Evolutionary conservation across 2,797 vertebrate species (phyloP).

Genomic region (Coregonus sp.): DNA sequence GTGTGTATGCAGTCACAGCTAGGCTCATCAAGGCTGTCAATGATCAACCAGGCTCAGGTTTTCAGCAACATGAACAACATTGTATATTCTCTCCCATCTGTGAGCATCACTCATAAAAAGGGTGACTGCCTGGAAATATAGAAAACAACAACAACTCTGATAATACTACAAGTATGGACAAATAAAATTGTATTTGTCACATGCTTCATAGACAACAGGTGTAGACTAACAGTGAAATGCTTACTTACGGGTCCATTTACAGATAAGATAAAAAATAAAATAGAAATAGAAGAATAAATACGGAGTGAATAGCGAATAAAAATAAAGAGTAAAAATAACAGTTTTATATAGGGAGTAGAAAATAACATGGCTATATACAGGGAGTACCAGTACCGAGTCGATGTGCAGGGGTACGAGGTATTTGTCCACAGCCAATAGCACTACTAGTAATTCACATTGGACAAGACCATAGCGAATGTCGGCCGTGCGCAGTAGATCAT

Average conservation of each 20-base stretch:
- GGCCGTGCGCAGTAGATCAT: background rate
- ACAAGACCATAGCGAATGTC: background rate
- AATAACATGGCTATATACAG: too few relatives aligned
- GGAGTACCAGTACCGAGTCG: too few relatives aligned
- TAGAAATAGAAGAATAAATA: too few relatives aligned
- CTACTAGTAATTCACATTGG: background rate
- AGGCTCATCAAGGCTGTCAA: conserved; percentile 41
- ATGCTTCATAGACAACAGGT: too few relatives aligned
- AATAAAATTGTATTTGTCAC: too few relatives aligned
- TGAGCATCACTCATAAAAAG: background rate
- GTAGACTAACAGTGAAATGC: too few relatives aligned
- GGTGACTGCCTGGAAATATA: conserved; percentile 7
- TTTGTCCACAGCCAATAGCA: conserved; percentile 2
- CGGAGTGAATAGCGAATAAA: too few relatives aligned
- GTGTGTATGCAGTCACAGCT: background rate
- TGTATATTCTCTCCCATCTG: conserved; percentile 2
- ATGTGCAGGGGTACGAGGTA: too few relatives aligned
- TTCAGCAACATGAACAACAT: conserved; percentile 10
- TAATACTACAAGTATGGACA: background rate
- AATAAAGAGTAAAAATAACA: too few relatives aligned
- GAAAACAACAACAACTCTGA: background rate
- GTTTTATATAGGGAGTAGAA: too few relatives aligned
- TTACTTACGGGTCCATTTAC: too few relatives aligned
- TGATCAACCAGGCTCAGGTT: conserved; percentile 42
- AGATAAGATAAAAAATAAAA: too few relatives aligned